A percentile compares a stretch with the other conserved stretches of the same genome.
These are phyloP conservation scores for Drosophila tsacasi DNA, from an alignment of 1,140 invertebrate genomes.

Conservation along the genomic window DNA sequence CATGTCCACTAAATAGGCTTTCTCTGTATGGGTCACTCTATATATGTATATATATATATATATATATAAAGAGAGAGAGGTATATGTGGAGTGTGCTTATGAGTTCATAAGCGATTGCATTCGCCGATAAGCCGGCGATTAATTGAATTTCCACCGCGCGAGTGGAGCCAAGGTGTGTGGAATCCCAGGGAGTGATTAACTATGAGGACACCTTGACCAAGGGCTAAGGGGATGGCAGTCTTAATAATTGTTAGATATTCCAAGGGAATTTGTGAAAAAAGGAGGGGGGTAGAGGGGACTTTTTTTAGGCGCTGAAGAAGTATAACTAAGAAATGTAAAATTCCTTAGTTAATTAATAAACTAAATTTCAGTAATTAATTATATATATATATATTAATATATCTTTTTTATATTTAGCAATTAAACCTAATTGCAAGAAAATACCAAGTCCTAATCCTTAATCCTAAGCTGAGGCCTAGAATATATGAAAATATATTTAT, in stretches of 20 bases:
- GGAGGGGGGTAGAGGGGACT: neutral
- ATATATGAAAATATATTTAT: too few relatives aligned
- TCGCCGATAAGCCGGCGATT: slow-evolving; percentile 67
- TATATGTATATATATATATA: too few relatives aligned
- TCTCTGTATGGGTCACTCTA: neutral
- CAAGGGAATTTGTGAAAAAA: neutral
- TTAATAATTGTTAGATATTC: neutral
- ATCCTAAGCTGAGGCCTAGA: too few relatives aligned
- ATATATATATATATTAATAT: too few relatives aligned
- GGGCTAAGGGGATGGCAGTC: neutral
- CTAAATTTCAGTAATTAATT: too few relatives aligned
- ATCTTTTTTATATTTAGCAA: too few relatives aligned
- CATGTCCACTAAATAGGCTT: slow-evolving; percentile 55
- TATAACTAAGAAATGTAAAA: too few relatives aligned
- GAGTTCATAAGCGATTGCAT: slow-evolving; percentile 74
- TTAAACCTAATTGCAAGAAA: too few relatives aligned
- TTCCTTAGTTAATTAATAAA: too few relatives aligned
- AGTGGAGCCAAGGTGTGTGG: slow-evolving; percentile 45
- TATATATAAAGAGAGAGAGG: too few relatives aligned
- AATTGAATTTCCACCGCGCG: slow-evolving; percentile 67
- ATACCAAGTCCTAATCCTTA: too few relatives aligned
- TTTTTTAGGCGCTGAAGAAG: neutral
- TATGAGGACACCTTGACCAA: slow-evolving; percentile 5
- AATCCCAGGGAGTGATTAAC: slow-evolving; percentile 42
- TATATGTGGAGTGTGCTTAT: slow-evolving; percentile 33